Conservation (phyloP, 53 echinoderm and acorn worm genomes). For the Antedon mediterranea region DNA sequence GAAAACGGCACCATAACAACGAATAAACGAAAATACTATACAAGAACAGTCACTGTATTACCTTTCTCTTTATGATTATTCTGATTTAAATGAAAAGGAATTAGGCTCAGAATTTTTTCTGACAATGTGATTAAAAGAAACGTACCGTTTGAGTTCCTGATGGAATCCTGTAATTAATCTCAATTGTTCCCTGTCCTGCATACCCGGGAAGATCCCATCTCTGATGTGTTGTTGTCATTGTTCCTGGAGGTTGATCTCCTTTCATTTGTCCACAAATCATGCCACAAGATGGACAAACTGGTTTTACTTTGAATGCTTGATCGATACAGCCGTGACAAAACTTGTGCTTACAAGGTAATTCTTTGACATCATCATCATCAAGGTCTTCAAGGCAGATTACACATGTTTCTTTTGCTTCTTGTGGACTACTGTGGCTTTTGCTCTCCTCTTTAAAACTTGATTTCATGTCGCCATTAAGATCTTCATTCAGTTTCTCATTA, state of each 20-base stretch:
- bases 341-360: constrained; percentile 16
- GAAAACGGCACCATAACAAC: too few relatives aligned
- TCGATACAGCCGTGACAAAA: constrained; percentile 7
- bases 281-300: constrained; percentile 9
- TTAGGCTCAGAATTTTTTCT: too few relatives aligned
- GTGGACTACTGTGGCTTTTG: neutral
- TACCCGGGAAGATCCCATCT: constrained; percentile 15
- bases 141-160: constrained; percentile 21
- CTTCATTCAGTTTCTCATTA: too few relatives aligned
- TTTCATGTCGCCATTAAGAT: neutral
- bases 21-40: too few relatives aligned
- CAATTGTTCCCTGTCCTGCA: constrained; percentile 1
- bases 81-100: too few relatives aligned
- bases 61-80: too few relatives aligned
- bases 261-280: constrained; percentile 7
- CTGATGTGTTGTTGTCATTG: neutral
- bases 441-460: neutral
- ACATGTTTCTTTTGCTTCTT: constrained; percentile 9
- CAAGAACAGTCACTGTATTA: too few relatives aligned
- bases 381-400: constrained; percentile 28
- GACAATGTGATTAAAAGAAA: too few relatives aligned
- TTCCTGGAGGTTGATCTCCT: constrained; percentile 9
- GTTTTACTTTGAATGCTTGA: constrained; percentile 4
- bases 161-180: constrained; percentile 13
- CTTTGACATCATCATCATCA: constrained; percentile 13